A percentile compares a stretch with the other conserved stretches of the same genome.
Evolutionary conservation across 2,113 vertebrate genomes (phyloP).

Genomic region (Heterochromis multidens): DNA sequence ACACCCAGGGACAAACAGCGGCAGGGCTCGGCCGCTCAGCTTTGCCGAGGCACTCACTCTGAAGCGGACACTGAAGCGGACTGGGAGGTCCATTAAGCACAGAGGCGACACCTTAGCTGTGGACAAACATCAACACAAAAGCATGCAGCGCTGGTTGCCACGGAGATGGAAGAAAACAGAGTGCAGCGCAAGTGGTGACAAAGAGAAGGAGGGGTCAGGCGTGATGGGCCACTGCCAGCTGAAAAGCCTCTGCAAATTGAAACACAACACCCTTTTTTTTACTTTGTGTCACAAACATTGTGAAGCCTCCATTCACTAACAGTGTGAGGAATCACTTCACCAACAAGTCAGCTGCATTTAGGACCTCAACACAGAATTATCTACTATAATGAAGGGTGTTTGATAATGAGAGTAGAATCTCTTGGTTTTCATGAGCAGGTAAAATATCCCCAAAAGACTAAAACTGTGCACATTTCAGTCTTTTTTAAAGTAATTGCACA

Average conservation of each 20-base stretch:
- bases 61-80: constrained; percentile 57
- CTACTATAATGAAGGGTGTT: background rate
- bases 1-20: constrained; percentile 64
- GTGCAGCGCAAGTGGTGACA: constrained; percentile 57
- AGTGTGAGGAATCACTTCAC: background rate
- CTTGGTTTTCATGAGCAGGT: background rate
- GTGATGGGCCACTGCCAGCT: constrained; percentile 52
- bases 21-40: constrained; percentile 37
- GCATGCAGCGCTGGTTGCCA: constrained; percentile 60
- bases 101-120: constrained; percentile 70
- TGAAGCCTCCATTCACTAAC: constrained; percentile 35
- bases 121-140: constrained; percentile 73
- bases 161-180: constrained; percentile 62
- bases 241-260: constrained; percentile 53
- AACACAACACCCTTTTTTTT: constrained; percentile 29
- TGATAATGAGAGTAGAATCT: background rate
- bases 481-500: background rate
- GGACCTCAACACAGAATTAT: background rate
- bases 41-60: constrained; percentile 37
- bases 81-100: constrained; percentile 71
- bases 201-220: constrained; percentile 64
- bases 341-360: background rate
- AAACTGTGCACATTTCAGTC: background rate
- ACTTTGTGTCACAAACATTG: constrained; percentile 33
- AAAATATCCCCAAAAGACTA: background rate